phyloP scores from a whole-genome alignment of 2,888 invertebrate genomes.

The Thymelicus sylvestris region DNA sequence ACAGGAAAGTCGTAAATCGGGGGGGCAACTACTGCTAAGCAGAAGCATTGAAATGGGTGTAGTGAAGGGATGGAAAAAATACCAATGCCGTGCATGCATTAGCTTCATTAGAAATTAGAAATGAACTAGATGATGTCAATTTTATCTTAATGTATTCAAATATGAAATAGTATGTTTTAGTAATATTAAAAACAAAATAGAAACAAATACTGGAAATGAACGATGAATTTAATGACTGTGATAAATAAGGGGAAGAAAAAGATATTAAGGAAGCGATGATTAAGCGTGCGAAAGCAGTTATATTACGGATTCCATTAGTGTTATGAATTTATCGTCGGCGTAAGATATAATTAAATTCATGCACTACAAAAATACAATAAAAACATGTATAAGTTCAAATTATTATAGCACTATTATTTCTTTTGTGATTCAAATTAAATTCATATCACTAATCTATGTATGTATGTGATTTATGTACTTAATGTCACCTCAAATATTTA shows the following conservation, averaged over 20 bases:
- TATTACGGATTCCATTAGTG: conserved; percentile 6
- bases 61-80: conserved; percentile 30
- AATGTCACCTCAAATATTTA: not conserved
- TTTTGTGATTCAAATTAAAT: not conserved
- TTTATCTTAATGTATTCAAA: no score
- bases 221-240: not conserved
- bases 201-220: not conserved
- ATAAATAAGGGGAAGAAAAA: not conserved
- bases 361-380: no score
- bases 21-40: conserved; percentile 69
- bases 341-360: not conserved
- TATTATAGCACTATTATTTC: no score
- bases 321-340: conserved; percentile 13
- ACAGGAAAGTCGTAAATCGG: conserved; percentile 79
- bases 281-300: conserved; percentile 68
- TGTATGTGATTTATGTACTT: not conserved
- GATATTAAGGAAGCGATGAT: conserved; percentile 52
- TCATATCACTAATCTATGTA: not conserved
- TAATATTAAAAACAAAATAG: no score
- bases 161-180: no score
- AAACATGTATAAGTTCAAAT: no score
- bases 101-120: not conserved
- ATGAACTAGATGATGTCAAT: not conserved
- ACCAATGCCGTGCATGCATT: conserved; percentile 8
- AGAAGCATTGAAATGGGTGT: conserved; percentile 55